phyloP scores from a whole-genome alignment of 1,140 invertebrate species.

The Nasonia vitripennis region DNA sequence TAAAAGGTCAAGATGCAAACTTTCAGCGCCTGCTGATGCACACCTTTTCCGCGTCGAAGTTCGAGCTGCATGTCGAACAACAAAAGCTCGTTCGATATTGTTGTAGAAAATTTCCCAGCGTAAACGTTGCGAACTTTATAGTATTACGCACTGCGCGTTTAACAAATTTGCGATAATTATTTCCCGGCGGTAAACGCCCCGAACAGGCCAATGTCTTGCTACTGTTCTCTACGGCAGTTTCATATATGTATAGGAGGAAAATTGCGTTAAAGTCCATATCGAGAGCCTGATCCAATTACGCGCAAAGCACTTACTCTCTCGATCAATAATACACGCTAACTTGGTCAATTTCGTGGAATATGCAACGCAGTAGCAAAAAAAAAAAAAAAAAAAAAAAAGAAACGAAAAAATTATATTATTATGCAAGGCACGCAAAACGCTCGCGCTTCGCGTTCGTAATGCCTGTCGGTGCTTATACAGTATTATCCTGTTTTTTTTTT shows the following conservation, averaged over 20 bases:
- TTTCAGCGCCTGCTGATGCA: background rate
- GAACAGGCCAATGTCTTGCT: background rate
- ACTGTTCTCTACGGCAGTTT: background rate
- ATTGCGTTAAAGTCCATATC: slow-evolving; percentile 7
- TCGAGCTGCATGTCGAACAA: too few species aligned
- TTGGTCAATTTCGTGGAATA: background rate
- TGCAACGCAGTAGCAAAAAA: too few species aligned
- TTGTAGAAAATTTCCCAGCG: too few species aligned
- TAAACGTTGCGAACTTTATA: background rate
- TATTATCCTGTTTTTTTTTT: too few species aligned
- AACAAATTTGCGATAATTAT: background rate
- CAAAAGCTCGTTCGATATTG: too few species aligned
- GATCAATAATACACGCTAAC: background rate
- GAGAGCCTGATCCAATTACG: slow-evolving; percentile 13
- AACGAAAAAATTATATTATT: too few species aligned
- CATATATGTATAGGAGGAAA: background rate
- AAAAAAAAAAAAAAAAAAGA: too few species aligned
- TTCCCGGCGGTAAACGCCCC: background rate
- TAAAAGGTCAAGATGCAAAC: slow-evolving; percentile 1
- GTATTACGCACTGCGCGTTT: background rate
- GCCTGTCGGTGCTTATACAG: too few species aligned
- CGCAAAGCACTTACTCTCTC: background rate
- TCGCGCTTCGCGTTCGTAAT: too few species aligned
- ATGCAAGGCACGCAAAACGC: too few species aligned
- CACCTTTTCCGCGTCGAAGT: too few species aligned